Evolutionary conservation across 2,113 vertebrate species (phyloP).

Genomic region (Oryzias melastigma): DNA sequence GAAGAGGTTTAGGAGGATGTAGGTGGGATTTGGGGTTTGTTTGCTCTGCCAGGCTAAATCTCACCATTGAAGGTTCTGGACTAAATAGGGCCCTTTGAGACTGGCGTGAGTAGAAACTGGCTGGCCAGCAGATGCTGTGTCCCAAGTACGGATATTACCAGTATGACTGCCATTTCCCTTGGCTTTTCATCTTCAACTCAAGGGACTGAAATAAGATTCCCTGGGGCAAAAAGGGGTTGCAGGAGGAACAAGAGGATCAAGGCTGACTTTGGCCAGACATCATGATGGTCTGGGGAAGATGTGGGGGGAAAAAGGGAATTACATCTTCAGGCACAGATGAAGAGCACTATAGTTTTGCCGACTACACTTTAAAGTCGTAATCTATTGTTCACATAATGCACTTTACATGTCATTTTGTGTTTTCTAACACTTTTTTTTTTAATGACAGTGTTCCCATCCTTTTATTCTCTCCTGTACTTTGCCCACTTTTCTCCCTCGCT

Average conservation of each 20-base stretch:
- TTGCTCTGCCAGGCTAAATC: constrained; percentile 31
- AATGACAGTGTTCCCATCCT: background rate
- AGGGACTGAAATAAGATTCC: constrained; percentile 41
- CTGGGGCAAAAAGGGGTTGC: constrained; percentile 38
- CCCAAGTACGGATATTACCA: constrained; percentile 68
- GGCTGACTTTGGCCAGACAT: constrained; percentile 41
- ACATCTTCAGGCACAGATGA: constrained; percentile 34
- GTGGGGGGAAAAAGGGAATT: constrained; percentile 20
- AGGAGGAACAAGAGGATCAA: constrained; percentile 56
- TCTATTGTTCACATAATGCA: constrained; percentile 10
- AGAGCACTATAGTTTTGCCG: constrained; percentile 26
- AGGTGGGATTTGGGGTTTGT: constrained; percentile 43
- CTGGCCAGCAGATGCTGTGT: constrained; percentile 71
- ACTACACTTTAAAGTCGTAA: constrained; percentile 6
- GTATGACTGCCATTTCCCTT: constrained; percentile 68
- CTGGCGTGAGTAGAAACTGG: constrained; percentile 50
- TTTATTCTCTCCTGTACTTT: constrained; percentile 14
- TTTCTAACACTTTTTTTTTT: background rate
- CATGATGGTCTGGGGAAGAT: constrained; percentile 45
- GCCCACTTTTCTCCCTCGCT: constrained; percentile 15
- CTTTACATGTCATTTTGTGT: background rate
- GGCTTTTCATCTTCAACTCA: constrained; percentile 68
- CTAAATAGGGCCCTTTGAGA: constrained; percentile 30
- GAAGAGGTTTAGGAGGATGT: constrained; percentile 26
- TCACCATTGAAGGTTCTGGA: constrained; percentile 37